Percentiles rank a stretch among this genome's conserved stretches.
phyloP scores from a whole-genome alignment of 2,113 vertebrate species.

The Tachuris rubrigastra region DNA sequence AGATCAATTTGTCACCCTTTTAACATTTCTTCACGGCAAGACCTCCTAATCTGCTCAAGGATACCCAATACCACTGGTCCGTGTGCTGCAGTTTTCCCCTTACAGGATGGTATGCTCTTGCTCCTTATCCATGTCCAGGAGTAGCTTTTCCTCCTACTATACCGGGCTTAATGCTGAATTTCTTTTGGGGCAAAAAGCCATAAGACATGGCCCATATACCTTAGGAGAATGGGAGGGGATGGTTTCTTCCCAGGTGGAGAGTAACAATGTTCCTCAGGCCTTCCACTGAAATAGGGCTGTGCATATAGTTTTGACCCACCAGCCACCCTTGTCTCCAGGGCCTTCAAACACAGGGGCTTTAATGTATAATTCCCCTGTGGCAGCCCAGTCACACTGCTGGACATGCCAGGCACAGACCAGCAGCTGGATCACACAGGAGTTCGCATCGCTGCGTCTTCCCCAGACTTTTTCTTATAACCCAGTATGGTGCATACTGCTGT shows the following conservation, averaged over 20 bases:
- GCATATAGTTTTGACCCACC: not conserved
- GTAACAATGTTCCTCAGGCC: not conserved
- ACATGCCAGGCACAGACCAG: rapidly evolving
- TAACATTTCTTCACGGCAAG: not conserved
- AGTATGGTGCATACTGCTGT: not conserved
- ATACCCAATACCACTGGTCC: not conserved
- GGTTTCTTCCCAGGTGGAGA: not conserved
- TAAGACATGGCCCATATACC: not conserved
- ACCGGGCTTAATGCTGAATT: not conserved
- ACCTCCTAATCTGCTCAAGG: not conserved
- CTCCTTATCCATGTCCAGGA: not conserved
- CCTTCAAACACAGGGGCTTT: not conserved
- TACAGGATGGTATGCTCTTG: not conserved
- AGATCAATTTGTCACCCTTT: not conserved
- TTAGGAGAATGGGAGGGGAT: not conserved
- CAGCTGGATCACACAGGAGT: not conserved
- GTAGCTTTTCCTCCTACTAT: not conserved
- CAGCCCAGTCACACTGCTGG: not conserved
- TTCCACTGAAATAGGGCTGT: not conserved
- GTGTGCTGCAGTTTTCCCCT: not conserved
- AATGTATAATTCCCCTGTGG: not conserved
- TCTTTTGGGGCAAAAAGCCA: not conserved
- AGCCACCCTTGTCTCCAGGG: not conserved
- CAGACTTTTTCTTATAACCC: not conserved
- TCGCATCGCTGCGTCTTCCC: not conserved